Evolutionary conservation across 2,888 invertebrate genomes (phyloP), one percentile per base, ranked within the genome.

Genomic region (Petrolisthes manimaculis): DNA sequence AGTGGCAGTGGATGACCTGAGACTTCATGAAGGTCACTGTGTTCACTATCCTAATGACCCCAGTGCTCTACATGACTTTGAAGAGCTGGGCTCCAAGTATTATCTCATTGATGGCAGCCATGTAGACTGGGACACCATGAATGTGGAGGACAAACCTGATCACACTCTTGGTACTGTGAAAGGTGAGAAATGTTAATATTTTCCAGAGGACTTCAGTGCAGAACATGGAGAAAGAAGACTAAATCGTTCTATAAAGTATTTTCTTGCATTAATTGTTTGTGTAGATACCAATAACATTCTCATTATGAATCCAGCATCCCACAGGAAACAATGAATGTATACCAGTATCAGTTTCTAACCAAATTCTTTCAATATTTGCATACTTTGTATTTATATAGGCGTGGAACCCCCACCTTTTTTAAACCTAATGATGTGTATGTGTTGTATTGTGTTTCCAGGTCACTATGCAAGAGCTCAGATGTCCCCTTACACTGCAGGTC

Each of bases 1-100:
- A 21, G 75, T 89, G n/a, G 89, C 89, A 4, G 83, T 89, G 37
- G 89, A 89, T 74, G 89, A 89, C 80, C 54, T 89, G 21, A 74
- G 85, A 14, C 74, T 89, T 24, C 83, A 84, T 21, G 6, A 37
- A 53, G 85, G 85, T 18, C 5, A 5, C 12, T 89, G 89, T 83
- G 61, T 9, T 4, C 61, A 67, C 74, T 9, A 86, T 18, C 85
- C 78, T 14, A 74, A 69, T 18, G 84, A 89, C 69, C 87, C 89
- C 9, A 61, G 51, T 9, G 53, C 56, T 21, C 37, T 89, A n/a
- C 89, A 89, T 80, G 89, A 88, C 79, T 89, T 89, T 83, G 89
- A 89, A 55, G 71, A 86, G 71, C n/a, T 82, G 37, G 86, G 88
- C 5, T 89, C 89, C 51, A 55, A 18, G 24, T 89, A 83, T 69